Evolutionary conservation across 2,113 vertebrate genomes (phyloP).

Genomic region (Xyrauchen texanus): DNA sequence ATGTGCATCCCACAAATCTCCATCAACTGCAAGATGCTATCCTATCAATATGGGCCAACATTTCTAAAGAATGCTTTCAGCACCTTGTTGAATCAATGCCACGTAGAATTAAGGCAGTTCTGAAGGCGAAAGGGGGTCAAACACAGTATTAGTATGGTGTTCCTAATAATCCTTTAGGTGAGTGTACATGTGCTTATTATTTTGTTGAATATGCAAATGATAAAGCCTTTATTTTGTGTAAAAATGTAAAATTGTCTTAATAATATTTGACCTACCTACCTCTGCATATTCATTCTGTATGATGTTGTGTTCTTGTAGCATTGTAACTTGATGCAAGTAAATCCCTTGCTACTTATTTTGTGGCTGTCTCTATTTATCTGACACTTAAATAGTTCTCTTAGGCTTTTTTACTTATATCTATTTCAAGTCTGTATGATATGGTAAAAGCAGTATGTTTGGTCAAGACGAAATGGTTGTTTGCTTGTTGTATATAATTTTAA

Average conservation of each 20-base stretch:
- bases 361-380: neutral
- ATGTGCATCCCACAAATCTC: too few species aligned
- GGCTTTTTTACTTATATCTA: neutral
- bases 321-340: neutral
- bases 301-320: neutral
- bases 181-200: neutral
- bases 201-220: neutral
- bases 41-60: too few species aligned
- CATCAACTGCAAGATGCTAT: too few species aligned
- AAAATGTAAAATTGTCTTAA: too few species aligned
- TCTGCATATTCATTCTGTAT: neutral
- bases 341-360: neutral
- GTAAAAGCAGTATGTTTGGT: conserved; percentile 2
- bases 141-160: too few species aligned
- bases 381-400: neutral
- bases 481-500: conserved; percentile 5
- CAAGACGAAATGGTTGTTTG: neutral
- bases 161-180: too few species aligned
- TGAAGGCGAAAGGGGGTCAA: too few species aligned
- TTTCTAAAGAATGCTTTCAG: too few species aligned
- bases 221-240: too few species aligned
- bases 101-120: too few species aligned
- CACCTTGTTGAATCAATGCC: too few species aligned
- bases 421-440: neutral
- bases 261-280: neutral